A percentile compares a stretch with the other conserved stretches of the same genome.
Evolutionary conservation across 64 coral and sea anemone species (phyloP).

Genomic region (Pocillopora damicornis): DNA sequence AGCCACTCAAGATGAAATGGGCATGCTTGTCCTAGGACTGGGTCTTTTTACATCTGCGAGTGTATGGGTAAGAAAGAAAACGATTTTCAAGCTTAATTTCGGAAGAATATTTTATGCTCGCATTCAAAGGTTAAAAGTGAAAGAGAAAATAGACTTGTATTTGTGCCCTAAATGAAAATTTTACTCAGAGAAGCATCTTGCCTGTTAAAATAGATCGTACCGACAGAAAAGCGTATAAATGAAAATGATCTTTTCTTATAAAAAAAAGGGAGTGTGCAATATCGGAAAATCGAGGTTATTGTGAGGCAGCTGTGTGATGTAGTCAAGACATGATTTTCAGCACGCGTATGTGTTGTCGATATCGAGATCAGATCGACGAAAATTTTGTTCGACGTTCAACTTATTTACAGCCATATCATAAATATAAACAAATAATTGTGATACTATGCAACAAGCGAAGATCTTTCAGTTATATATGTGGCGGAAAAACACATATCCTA

Average conservation of each 20-base stretch:
- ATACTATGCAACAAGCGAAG: neutral
- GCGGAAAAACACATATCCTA: neutral
- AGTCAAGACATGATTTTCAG: neutral
- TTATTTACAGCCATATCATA: neutral
- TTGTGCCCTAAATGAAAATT: too few relatives aligned
- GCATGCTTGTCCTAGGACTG: constrained; percentile 32
- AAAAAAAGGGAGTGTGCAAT: too few relatives aligned
- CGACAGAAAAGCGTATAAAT: too few relatives aligned
- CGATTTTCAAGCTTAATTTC: neutral
- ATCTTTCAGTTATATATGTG: neutral
- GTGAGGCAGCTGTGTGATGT: too few relatives aligned
- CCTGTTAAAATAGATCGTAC: too few relatives aligned
- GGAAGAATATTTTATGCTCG: neutral
- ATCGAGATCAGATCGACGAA: neutral
- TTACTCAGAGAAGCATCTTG: too few relatives aligned
- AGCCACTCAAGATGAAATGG: constrained; percentile 32
- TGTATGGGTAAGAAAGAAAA: constrained; percentile 22
- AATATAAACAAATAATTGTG: neutral
- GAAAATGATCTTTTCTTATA: too few relatives aligned
- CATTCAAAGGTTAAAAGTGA: neutral
- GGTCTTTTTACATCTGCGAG: constrained; percentile 16
- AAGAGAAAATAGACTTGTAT: neutral
- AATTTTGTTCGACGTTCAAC: neutral
- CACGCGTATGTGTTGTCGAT: neutral
- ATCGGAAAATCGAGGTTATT: too few relatives aligned